Evolutionary conservation across 2,888 invertebrate species (phyloP), one percentile per base, ranked within the genome.

Genomic region (Temnothorax ravouxi): DNA sequence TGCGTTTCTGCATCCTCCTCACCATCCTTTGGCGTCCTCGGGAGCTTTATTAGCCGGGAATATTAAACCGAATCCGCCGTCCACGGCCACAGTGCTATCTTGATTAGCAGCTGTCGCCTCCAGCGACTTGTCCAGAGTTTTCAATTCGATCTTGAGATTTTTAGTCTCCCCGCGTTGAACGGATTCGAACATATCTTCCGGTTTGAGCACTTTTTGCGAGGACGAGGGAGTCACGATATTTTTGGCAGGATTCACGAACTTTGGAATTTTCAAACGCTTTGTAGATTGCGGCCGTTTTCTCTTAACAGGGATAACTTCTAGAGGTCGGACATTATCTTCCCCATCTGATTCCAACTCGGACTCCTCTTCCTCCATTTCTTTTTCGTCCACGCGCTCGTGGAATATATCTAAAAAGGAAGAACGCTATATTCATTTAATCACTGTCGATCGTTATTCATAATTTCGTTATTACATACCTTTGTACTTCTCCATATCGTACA

Each of bases 301-400:
- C 92, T 96, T 96, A 44, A 93, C 87, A 59, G 96, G 96, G 56
- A 95, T 94, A 77, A 95, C 94, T 88, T 95, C 94, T 64, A 92
- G 88, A 6, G 92, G 92, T 88, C 94, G 92, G 54, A 92, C 89
- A 84, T 91, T 87, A 11, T 91, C 93, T 80, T 96, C 96, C n/a
- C 92, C 93, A 80, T 96, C 97, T 91, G 96, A 96, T 93, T 97
- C 97, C 66, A 97, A 93, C 94, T 97, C 97, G 11, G 97, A 97
- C 93, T 97, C 97, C 74, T 95, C 95, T 59, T 94, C 93, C n/a
- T 91, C 91, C 3, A 81, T 81, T 11, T 66, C 64, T 4, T 38
- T 59, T 59, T 71, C 34, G 8, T 79, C 71, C 5, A 18, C 13
- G 18, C 6, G 29, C 13, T 77, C 59, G 8, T 38, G 6, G 1